Evolutionary conservation across 2,888 invertebrate species (phyloP).

Genomic region (Eudemis profundana): DNA sequence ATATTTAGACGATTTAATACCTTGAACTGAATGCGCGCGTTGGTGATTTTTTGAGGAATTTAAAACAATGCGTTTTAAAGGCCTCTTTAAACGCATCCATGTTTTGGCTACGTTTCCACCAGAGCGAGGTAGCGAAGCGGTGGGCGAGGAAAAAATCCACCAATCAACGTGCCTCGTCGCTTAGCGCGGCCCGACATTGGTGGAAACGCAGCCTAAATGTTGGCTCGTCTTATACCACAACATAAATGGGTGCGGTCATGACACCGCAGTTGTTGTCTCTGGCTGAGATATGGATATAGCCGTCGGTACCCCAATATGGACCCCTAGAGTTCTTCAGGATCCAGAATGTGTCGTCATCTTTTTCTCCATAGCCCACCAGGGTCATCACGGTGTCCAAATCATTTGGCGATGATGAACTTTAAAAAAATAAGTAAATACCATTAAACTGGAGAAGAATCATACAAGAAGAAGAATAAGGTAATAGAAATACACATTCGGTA

Average conservation of each 20-base stretch:
- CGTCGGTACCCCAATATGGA: slow-evolving; percentile 96
- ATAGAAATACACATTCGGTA: too few relatives aligned
- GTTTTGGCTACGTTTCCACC: too few relatives aligned
- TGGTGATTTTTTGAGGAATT: not conserved
- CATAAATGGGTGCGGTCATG: slow-evolving; percentile 92
- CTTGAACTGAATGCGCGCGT: too few relatives aligned
- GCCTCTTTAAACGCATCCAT: too few relatives aligned
- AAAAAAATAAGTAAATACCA: not conserved
- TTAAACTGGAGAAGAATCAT: too few relatives aligned
- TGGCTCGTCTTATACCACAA: slow-evolving; percentile 87
- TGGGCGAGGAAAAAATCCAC: too few relatives aligned
- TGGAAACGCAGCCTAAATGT: slow-evolving; percentile 46
- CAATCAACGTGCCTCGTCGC: too few relatives aligned
- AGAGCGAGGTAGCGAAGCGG: too few relatives aligned
- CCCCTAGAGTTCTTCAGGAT: slow-evolving; percentile 98
- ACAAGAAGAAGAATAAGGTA: too few relatives aligned
- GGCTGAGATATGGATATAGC: slow-evolving; percentile 94
- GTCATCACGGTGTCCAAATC: slow-evolving; percentile 94
- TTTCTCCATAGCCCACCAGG: slow-evolving; percentile 94
- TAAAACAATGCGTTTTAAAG: too few relatives aligned
- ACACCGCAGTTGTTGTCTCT: slow-evolving; percentile 96
- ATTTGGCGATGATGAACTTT: slow-evolving; percentile 87
- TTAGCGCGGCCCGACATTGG: too few relatives aligned
- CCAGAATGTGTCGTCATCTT: slow-evolving; percentile 95
- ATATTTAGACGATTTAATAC: not conserved